Evolutionary conservation across 2,888 invertebrate genomes (phyloP), one percentile per base, ranked within the genome.

Genomic region (Hypena proboscidalis): DNA sequence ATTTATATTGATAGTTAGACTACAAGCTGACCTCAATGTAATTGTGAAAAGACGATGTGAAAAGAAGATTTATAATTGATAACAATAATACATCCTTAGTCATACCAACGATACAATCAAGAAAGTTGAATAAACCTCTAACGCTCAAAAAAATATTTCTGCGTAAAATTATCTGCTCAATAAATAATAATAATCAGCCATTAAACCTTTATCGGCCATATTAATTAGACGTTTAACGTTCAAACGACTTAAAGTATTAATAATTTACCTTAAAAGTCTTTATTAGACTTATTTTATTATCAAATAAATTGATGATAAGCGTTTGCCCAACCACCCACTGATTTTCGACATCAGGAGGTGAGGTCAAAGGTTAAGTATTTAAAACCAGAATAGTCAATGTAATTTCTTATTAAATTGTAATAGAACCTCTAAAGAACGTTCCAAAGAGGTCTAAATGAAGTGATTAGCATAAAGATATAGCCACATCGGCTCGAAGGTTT

Each of bases 401-500:
- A n/a, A n/a, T n/a, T n/a, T n/a, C n/a, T n/a, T n/a, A n/a, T n/a
- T n/a, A n/a, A n/a, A 39, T 36, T 25, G 27, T 33, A 48, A 37
- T 27, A 35, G 41, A 29, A 20, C 21, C 47, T 30, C 0, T 19
- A 21, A 39, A 35, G 23, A 23, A 50, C 17, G 19, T 27, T 46
- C 29, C 27, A 44, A 19, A 23, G 48, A 14, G 19, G 25, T 46
- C 29, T 25, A 44, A 61, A 63, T 61, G 51, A 63, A 69, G 55
- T 30, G 40, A 55, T 61, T 54, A 47, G 32, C 55, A 52, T 61
- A 58, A 56, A 61, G 23, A 52, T 38, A 40, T 44, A 32, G 54
- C 46, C 42, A 22, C 38, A 51, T 49, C 14, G 26, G 35, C 40
- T 40, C 22, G 37, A 41, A 61, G 61, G 67, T 64, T 72, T 71